Base-by-base conservation (phyloP, 2,888 invertebrate species). In the Drosophila birchii region DNA sequence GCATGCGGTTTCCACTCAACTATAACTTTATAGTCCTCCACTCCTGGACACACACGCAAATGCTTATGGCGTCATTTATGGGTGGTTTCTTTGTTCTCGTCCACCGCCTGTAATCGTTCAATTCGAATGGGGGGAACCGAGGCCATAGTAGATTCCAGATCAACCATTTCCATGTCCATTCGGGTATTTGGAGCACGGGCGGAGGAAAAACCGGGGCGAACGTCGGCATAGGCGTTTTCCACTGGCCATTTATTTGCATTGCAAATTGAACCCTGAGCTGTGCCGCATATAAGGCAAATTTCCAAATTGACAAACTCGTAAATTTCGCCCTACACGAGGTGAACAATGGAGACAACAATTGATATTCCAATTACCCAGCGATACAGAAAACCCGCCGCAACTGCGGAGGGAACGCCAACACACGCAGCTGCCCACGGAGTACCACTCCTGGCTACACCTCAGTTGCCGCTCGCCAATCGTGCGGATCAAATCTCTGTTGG, bases 321-420 rank as follows among this genome's bases (percentile, higher is more conserved):
- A 80, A 81, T 82, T 82, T 76, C 59, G 64, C 75, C 72, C 73
- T 74, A 18, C 54, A 41, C 54, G 36, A 16, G 38, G 41, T 41
- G 41, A 57, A 71, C 71, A 71, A 72, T 81, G 68, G 77, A 58
- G 67, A 44, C 80, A 36, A 72, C 88, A 89, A 86, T 86, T 86
- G 85, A 89, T 86, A 86, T 89, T 89, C 85, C 85, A 89, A 89
- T 86, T 86, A 89, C 89, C 76, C 86, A 44, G 62, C 58, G 78
- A 59, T 49, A 70, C 43, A 38, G 29, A 67, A 59, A 70, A 53
- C 32, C 36, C 45, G 51, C 41, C 58, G 57, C 51, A 23, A 34
- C 47, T 45, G 53, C 45, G 41, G 18, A 38, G 61, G 12, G 73
- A 71, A 71, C 74, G 71, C 71, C 74, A 73, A 71, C 71, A 71